Evolutionary conservation across 2,888 invertebrate genomes (phyloP).

Genomic region (Pristionchus entomophagus): DNA sequence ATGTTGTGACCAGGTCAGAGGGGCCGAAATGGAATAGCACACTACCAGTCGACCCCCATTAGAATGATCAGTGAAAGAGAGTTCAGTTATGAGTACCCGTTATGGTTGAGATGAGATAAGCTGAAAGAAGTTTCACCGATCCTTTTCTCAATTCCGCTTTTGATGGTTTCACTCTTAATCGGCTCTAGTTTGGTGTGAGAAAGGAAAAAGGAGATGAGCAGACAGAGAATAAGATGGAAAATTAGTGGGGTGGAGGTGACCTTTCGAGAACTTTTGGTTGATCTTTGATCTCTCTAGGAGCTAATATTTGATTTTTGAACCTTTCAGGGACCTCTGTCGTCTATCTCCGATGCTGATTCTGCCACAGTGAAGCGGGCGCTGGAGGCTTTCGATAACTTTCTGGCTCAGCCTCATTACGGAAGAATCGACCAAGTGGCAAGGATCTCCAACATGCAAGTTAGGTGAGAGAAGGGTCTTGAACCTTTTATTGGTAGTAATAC

Average conservation of each 20-base stretch:
- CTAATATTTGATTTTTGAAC: not conserved
- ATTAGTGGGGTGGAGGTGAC: not conserved
- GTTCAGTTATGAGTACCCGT: too few species aligned
- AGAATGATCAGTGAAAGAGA: too few species aligned
- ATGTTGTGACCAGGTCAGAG: too few species aligned
- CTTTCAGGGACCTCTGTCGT: slow-evolving; percentile 68
- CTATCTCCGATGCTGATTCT: slow-evolving; percentile 69
- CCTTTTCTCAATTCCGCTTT: too few species aligned
- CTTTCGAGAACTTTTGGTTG: not conserved
- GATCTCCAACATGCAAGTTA: slow-evolving; percentile 64
- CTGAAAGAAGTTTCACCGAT: too few species aligned
- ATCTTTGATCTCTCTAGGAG: not conserved
- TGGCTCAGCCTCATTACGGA: slow-evolving; percentile 64
- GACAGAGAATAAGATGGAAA: not conserved
- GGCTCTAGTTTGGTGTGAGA: not conserved
- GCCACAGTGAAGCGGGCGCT: slow-evolving; percentile 57
- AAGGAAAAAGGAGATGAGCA: too few species aligned
- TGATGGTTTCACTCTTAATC: not conserved
- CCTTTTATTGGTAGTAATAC: too few species aligned
- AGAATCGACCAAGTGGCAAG: slow-evolving; percentile 67
- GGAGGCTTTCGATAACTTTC: slow-evolving; percentile 63
- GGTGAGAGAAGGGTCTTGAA: slow-evolving; percentile 50
- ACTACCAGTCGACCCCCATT: too few species aligned
- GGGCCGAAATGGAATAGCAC: too few species aligned
- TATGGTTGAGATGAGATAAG: too few species aligned